Base-by-base conservation (phyloP, 2,888 invertebrate species). In the Sarcophaga carnaria region DNA sequence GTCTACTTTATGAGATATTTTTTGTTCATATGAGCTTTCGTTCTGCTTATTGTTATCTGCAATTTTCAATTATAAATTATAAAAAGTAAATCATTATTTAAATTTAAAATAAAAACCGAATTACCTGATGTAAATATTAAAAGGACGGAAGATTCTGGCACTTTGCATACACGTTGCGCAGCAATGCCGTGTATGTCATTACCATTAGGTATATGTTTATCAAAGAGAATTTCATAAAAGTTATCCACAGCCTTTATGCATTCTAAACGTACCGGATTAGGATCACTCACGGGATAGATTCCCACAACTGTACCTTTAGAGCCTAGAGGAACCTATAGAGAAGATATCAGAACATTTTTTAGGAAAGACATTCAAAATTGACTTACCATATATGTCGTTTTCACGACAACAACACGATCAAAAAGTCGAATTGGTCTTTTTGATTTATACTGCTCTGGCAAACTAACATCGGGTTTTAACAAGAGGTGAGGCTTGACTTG, bases 271-370 rank as follows among this genome's bases (percentile, higher is more conserved):
- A 95, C 92, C 90, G 95, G 91, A 91, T 90, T 90, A 45, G 92
- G 83, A 91, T 92, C 89, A 90, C 91, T 89, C 62, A 93, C 89
- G 88, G 93, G 92, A 80, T 94, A 94, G 11, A 96, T 94, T 0
- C 95, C 97, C n/a, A 97, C 96, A 1, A 99, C 94, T 0, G 98
- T 98, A 47, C 99, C 99, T 87, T 95, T 95, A 12, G 95, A 94
- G 1, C 98, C 99, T 6, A 97, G 93, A 0, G 98, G 98, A 20
- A 97, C 93, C 91, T 92, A 63, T 4, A 78, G 4, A 17, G 17
- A 66, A 6, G 27, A 20, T 27, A 64, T 37, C 8, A 37, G 37
- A 37, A 37, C 37, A 8, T 37, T 64, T 27, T 66, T 1, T 37
- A 66, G 10, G 12, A 0, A 17, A 66, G n/a, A 37, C 25, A 10